Conservation (phyloP, 2,888 invertebrate species). For the Melinaea menophilus region DNA sequence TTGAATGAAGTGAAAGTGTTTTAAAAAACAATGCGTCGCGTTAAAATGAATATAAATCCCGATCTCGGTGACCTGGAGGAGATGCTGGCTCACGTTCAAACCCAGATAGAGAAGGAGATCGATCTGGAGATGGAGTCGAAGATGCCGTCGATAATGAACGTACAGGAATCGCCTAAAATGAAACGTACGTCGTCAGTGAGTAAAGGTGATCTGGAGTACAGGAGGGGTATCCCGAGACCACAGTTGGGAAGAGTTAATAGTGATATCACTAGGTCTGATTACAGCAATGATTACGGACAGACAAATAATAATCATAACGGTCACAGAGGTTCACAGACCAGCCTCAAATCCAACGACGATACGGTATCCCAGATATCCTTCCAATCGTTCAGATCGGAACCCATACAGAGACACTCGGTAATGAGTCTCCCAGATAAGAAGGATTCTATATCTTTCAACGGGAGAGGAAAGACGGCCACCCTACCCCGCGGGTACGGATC, state of each 20-base stretch:
- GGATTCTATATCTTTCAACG: conserved; percentile 52
- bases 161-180: conserved; percentile 63
- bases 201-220: conserved; percentile 51
- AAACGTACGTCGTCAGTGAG: conserved; percentile 53
- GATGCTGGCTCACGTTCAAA: conserved; percentile 72
- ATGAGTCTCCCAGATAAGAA: conserved; percentile 60
- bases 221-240: conserved; percentile 48
- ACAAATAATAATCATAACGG: conserved; percentile 45
- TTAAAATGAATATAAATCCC: conserved; percentile 62
- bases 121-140: conserved; percentile 62
- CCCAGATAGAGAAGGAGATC: conserved; percentile 68
- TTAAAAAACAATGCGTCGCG: conserved; percentile 51
- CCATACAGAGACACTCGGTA: conserved; percentile 54
- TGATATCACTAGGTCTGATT: conserved; percentile 42
- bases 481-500: conserved; percentile 67
- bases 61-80: conserved; percentile 71
- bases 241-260: conserved; percentile 43
- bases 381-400: conserved; percentile 66
- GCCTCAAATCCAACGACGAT: conserved; percentile 56
- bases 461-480: conserved; percentile 58
- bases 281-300: conserved; percentile 47
- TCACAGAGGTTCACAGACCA: conserved; percentile 54
- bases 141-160: conserved; percentile 56
- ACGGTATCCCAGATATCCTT: conserved; percentile 56
- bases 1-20: conserved; percentile 10